Evolutionary conservation across 2,113 vertebrate genomes (phyloP).

Genomic region (Carollia perspicillata): DNA sequence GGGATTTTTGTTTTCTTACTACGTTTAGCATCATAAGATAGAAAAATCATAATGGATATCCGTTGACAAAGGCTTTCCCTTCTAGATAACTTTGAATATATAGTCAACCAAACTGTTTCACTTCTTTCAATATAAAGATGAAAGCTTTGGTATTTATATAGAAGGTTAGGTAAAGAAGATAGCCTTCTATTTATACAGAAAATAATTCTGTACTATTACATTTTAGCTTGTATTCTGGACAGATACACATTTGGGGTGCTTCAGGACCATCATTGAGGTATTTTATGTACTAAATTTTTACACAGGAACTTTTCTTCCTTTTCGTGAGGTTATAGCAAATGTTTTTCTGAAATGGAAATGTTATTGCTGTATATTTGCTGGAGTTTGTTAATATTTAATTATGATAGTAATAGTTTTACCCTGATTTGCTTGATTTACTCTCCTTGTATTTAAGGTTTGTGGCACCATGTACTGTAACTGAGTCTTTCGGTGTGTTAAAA

Average conservation of each 20-base stretch:
- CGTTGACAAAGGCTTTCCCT: conserved; percentile 6
- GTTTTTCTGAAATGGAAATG: neutral
- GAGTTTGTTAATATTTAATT: neutral
- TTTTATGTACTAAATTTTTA: neutral
- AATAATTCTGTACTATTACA: conserved; percentile 13
- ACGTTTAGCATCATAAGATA: conserved; percentile 21
- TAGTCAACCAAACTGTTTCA: neutral
- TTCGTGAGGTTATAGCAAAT: neutral
- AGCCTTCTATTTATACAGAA: neutral
- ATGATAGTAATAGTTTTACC: neutral
- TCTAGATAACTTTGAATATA: neutral
- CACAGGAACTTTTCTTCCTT: neutral
- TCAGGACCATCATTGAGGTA: neutral
- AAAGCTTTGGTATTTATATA: conserved; percentile 26
- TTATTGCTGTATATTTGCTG: neutral
- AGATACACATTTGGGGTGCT: neutral
- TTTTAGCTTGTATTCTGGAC: neutral
- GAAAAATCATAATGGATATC: neutral
- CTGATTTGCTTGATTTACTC: neutral
- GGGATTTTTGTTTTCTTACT: neutral
- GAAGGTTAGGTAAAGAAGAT: conserved; percentile 20
- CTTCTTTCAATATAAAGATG: neutral
- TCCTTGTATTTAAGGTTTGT: neutral
- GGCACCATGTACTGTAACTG: neutral
- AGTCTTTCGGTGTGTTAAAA: conserved; percentile 13